Evolutionary conservation across 2,888 invertebrate genomes (phyloP).

Genomic region (Cantharis nigra): DNA sequence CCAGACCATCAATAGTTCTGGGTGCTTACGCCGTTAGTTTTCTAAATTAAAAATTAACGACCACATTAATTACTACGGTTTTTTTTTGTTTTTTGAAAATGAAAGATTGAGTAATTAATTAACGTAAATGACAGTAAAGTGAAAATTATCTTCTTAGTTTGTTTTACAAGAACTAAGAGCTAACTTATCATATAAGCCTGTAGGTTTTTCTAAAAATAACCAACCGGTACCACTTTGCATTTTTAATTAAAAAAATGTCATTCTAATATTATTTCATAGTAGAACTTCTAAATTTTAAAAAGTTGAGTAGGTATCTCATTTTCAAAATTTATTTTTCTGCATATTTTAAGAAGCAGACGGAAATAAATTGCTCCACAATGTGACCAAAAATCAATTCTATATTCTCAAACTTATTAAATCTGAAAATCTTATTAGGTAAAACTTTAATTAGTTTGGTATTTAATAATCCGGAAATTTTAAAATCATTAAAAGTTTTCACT

Average conservation of each 20-base stretch:
- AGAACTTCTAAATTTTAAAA: not conserved
- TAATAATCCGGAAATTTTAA: not conserved
- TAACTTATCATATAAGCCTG: not conserved
- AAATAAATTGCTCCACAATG: not conserved
- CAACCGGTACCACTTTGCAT: not conserved
- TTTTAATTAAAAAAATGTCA: not conserved
- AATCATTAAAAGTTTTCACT: not conserved
- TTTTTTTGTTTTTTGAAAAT: not conserved
- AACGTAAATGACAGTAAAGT: not conserved
- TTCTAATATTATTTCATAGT: not conserved
- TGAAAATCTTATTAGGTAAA: not conserved
- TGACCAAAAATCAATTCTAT: not conserved
- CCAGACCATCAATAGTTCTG: not conserved
- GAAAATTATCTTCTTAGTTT: not conserved
- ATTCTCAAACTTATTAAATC: not conserved
- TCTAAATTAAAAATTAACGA: not conserved
- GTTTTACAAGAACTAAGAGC: not conserved
- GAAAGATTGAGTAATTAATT: not conserved
- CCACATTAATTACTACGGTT: not conserved
- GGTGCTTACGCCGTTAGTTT: not conserved
- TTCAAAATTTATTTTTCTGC: not conserved
- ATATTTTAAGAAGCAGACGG: not conserved
- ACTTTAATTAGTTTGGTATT: not conserved
- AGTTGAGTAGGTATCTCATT: not conserved
- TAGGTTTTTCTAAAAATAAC: not conserved